Percentiles rank a stretch among this genome's conserved stretches.
Evolutionary conservation across 2,113 vertebrate species (phyloP).

Genomic region (Megaceryle torquata): DNA sequence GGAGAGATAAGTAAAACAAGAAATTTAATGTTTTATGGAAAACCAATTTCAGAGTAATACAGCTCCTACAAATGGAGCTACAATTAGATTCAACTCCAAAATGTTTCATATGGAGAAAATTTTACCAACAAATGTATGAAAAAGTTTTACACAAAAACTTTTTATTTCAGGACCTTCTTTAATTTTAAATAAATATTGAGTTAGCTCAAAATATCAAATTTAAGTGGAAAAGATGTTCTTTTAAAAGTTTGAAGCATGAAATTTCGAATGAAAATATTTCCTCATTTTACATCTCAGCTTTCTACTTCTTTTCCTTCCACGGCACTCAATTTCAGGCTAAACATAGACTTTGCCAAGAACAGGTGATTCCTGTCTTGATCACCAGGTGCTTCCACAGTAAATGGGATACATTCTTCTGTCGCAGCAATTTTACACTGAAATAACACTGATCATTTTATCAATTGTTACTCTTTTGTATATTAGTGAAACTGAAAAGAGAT

Average conservation of each 20-base stretch:
- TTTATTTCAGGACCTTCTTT: not conserved
- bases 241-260: not conserved
- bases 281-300: not conserved
- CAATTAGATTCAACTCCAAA: not conserved
- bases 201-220: not conserved
- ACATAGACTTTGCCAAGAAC: not conserved
- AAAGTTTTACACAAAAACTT: not conserved
- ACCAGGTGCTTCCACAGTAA: accelerated
- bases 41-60: not conserved
- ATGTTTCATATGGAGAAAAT: not conserved
- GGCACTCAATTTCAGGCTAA: not conserved
- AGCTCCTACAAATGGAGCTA: not conserved
- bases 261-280: not conserved
- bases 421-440: not conserved
- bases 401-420: not conserved
- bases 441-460: not conserved
- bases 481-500: not conserved
- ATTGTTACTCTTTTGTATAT: not conserved
- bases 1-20: not conserved
- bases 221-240: not conserved
- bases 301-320: not conserved
- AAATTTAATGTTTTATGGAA: not conserved
- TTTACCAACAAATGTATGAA: not conserved
- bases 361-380: not conserved
- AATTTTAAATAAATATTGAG: not conserved